phyloP scores from a whole-genome alignment of 2,113 vertebrate genomes.

The Aldabrachelys gigantea region DNA sequence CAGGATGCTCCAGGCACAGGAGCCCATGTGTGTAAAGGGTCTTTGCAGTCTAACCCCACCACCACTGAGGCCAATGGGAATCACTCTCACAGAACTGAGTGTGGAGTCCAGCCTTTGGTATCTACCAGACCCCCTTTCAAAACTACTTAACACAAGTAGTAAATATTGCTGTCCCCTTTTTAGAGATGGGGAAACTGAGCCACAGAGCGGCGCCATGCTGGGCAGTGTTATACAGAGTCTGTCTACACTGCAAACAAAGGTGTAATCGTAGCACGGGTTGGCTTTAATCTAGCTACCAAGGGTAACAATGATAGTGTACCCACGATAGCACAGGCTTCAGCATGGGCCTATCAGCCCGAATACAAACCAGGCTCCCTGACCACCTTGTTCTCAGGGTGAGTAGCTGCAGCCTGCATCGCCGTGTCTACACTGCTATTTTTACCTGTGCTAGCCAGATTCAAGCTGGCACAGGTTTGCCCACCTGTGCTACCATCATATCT shows the following conservation, averaged over 20 bases:
- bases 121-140: not conserved
- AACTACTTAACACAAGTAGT: not conserved
- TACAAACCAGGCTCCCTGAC: not conserved
- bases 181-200: not conserved
- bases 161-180: not conserved
- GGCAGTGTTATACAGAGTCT: no score
- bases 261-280: not conserved
- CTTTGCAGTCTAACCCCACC: not conserved
- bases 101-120: not conserved
- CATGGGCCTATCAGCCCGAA: not conserved
- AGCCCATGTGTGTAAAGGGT: accelerated
- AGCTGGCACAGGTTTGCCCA: not conserved
- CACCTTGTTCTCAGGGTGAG: not conserved
- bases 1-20: not conserved
- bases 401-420: not conserved
- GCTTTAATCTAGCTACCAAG: no score
- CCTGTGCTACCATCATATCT: not conserved
- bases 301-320: no score
- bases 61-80: not conserved
- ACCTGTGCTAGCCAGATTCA: no score
- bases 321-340: not conserved
- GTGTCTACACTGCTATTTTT: not conserved
- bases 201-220: accelerated
- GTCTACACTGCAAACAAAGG: not conserved
- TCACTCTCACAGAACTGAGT: not conserved